phyloP scores from a whole-genome alignment of 2,797 vertebrate species.

The Crax fasciolata region DNA sequence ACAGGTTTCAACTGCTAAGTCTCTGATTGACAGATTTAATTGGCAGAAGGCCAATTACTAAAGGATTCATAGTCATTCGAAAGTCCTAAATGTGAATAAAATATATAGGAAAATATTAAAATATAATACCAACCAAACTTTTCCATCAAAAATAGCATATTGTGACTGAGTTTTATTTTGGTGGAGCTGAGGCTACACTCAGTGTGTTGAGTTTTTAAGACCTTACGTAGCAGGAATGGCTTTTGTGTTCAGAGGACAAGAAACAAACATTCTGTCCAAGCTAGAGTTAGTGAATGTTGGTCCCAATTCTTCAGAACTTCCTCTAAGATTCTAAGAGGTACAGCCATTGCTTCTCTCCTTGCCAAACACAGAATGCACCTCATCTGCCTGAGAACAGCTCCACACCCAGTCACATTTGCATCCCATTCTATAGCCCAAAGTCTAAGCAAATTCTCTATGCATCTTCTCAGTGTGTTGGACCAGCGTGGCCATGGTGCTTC shows the following conservation, averaged over 20 bases:
- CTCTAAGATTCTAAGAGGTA: not conserved
- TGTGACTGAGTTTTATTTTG: not conserved
- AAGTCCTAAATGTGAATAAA: conserved; percentile 4
- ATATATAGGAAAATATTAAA: not conserved
- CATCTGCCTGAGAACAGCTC: not conserved
- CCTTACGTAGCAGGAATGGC: not conserved
- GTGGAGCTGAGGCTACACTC: not conserved
- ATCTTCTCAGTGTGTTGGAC: not conserved
- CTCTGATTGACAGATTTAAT: not conserved
- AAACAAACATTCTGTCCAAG: not conserved
- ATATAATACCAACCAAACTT: not conserved
- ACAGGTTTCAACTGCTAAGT: not conserved
- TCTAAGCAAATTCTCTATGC: not conserved
- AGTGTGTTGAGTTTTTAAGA: not conserved
- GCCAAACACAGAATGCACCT: rapidly evolving
- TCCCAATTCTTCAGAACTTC: not conserved
- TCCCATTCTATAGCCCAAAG: not conserved
- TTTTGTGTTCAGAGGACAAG: not conserved
- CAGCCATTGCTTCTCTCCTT: not conserved
- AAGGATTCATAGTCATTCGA: not conserved
- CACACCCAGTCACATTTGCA: not conserved
- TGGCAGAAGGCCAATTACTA: not conserved
- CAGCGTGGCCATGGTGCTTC: not conserved
- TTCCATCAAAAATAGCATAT: not conserved
- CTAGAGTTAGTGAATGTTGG: not conserved